Conservation (phyloP, 2,797 vertebrate genomes). For the Triplophysa yarkandensis region DNA sequence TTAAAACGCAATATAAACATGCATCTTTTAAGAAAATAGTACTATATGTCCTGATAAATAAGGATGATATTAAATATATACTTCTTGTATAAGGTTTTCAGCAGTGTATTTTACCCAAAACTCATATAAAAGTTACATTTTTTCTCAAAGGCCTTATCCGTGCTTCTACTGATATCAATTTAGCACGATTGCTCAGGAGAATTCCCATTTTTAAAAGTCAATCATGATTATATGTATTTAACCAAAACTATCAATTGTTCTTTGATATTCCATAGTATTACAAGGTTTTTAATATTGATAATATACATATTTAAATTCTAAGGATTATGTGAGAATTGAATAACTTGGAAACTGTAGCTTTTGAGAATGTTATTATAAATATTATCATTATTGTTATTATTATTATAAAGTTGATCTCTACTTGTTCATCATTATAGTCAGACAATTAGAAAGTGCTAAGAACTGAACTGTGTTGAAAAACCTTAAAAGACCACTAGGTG, state of each 20-base stretch:
- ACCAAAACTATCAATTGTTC: too few relatives aligned
- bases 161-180: neutral
- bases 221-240: too few relatives aligned
- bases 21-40: neutral
- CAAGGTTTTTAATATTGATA: too few relatives aligned
- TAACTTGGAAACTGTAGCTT: too few relatives aligned
- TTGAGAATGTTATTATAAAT: too few relatives aligned
- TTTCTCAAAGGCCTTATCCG: too few relatives aligned
- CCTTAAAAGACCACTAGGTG: constrained; percentile 72
- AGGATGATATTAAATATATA: neutral
- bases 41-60: neutral
- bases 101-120: neutral
- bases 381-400: too few relatives aligned
- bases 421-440: neutral
- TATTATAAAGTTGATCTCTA: neutral
- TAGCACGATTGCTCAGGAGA: too few relatives aligned
- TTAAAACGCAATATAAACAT: neutral
- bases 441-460: neutral
- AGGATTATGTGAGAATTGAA: too few relatives aligned
- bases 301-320: too few relatives aligned
- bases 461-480: neutral
- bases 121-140: neutral
- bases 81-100: neutral
- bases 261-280: too few relatives aligned
- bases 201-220: too few relatives aligned